phyloP scores from a whole-genome alignment of 2,888 invertebrate genomes.

The Rhyacophila evoluta region DNA sequence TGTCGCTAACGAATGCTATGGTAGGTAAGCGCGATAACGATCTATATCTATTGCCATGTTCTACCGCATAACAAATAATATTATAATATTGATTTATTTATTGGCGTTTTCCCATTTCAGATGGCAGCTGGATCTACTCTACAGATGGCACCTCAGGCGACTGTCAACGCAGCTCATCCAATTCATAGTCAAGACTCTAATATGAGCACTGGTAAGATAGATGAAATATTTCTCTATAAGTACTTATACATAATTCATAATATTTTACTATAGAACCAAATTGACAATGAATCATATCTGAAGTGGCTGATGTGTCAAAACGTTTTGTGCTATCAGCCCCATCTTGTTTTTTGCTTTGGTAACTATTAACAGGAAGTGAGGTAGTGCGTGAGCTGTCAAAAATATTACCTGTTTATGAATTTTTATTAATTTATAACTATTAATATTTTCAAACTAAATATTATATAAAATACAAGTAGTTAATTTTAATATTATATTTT shows the following conservation, averaged over 20 bases:
- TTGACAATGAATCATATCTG: neutral
- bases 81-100: neutral
- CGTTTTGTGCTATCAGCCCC: slow-evolving; percentile 30
- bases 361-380: neutral
- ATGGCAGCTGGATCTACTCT: slow-evolving; percentile 93
- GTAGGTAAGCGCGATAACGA: no score
- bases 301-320: neutral
- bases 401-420: slow-evolving; percentile 19
- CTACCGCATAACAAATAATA: neutral
- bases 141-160: slow-evolving; percentile 97
- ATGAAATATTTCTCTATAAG: no score
- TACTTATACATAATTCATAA: no score
- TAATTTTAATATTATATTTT: no score
- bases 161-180: slow-evolving; percentile 85
- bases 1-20: neutral
- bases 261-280: no score
- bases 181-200: slow-evolving; percentile 96
- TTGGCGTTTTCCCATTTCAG: slow-evolving; percentile 62
- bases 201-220: slow-evolving; percentile 92
- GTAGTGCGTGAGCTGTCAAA: neutral
- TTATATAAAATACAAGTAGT: no score
- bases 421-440: no score
- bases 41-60: neutral
- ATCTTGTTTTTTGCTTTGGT: slow-evolving; percentile 36
- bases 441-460: neutral